These are phyloP conservation scores for Scrobipalpa costella DNA, from an alignment of 2,888 invertebrate genomes.

Conservation along the genomic window DNA sequence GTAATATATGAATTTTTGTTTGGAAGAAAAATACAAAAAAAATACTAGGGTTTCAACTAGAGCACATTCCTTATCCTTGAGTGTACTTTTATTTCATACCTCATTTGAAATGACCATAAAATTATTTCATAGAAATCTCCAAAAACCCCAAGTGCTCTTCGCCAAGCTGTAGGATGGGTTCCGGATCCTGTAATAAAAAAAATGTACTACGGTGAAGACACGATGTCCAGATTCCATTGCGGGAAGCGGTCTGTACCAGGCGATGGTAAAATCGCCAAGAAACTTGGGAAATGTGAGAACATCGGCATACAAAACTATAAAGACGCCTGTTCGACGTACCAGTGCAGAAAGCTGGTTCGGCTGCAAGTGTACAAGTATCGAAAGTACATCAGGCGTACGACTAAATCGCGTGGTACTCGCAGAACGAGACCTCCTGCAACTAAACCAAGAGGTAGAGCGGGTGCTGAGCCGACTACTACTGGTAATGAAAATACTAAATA, in stretches of 20 bases:
- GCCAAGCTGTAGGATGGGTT: no score
- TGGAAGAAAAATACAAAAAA: no score
- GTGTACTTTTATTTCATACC: no score
- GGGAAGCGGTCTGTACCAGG: not conserved
- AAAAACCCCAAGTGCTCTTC: no score
- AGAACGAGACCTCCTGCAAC: not conserved
- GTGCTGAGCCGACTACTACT: no score
- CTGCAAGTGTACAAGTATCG: not conserved
- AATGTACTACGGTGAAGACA: not conserved
- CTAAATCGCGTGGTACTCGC: not conserved
- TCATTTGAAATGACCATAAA: no score
- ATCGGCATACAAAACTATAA: conserved; percentile 12
- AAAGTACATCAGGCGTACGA: not conserved
- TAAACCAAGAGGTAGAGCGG: no score
- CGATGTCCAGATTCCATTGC: conserved; percentile 1
- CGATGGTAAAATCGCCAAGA: not conserved
- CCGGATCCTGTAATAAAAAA: not conserved
- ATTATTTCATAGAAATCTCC: no score
- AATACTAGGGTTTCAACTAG: no score
- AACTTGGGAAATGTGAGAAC: not conserved
- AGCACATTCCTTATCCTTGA: no score
- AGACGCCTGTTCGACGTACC: not conserved
- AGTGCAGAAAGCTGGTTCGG: not conserved
- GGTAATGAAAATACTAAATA: not conserved
- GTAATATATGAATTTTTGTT: no score